Conservation (phyloP, 1,140 invertebrate species). For the Drosophila ercepeae region DNA sequence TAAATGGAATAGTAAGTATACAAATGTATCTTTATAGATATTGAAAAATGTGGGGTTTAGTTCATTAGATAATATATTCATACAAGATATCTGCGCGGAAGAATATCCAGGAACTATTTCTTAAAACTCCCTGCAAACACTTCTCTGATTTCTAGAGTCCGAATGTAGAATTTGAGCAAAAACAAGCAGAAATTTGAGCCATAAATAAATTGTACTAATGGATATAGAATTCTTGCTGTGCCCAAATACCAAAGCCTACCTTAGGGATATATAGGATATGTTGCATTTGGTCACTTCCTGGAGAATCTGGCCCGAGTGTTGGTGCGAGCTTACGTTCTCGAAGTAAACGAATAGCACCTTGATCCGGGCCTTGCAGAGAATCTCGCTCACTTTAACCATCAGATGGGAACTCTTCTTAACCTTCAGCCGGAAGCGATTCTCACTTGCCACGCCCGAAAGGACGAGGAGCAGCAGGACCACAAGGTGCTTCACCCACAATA, state of each 20-base stretch:
- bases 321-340: constrained; percentile 60
- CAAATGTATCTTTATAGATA: too few species aligned
- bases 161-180: too few species aligned
- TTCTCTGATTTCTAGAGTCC: too few species aligned
- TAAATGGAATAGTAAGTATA: too few species aligned
- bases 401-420: constrained; percentile 26
- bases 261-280: constrained; percentile 71
- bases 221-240: too few species aligned
- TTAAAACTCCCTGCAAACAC: too few species aligned
- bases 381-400: constrained; percentile 46
- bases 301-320: constrained; percentile 68
- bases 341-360: constrained; percentile 74
- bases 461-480: constrained; percentile 7
- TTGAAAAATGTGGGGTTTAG: too few species aligned
- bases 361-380: constrained; percentile 47
- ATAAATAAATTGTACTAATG: too few species aligned
- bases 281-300: constrained; percentile 63
- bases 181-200: too few species aligned
- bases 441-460: not conserved
- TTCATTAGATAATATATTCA: too few species aligned
- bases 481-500: not conserved
- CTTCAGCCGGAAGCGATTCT: constrained; percentile 8
- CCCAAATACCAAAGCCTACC: constrained; percentile 17
- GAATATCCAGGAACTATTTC: too few species aligned
- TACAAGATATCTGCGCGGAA: too few species aligned